Evolutionary conservation across 2,888 invertebrate species (phyloP).

Genomic region (Scaptomyza flava): DNA sequence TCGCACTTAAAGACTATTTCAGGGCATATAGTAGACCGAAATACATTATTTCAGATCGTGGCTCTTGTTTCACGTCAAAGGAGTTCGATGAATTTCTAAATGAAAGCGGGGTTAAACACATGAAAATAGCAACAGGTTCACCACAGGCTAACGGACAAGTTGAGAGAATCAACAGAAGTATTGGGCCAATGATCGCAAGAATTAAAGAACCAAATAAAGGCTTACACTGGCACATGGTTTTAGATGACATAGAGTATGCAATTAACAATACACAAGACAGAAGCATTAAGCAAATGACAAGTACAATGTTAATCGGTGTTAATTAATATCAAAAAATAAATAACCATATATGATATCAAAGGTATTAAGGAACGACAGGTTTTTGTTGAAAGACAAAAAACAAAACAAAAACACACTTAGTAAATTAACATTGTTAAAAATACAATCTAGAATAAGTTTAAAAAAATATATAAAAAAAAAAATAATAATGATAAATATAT

Average conservation of each 20-base stretch:
- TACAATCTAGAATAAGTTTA: too few species aligned
- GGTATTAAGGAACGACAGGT: background rate
- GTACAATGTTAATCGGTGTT: background rate
- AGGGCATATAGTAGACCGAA: background rate
- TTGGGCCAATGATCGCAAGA: background rate
- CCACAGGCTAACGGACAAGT: background rate
- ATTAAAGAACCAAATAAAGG: background rate
- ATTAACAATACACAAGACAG: background rate
- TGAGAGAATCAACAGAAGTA: background rate
- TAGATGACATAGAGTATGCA: background rate
- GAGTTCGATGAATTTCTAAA: too few species aligned
- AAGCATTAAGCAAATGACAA: background rate
- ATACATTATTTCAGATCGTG: background rate
- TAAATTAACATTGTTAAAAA: background rate
- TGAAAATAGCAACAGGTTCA: background rate
- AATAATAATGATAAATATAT: background rate
- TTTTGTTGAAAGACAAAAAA: background rate
- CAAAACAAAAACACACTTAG: too few species aligned
- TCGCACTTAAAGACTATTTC: too few species aligned
- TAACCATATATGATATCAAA: too few species aligned
- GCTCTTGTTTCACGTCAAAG: too few species aligned
- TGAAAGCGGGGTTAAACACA: too few species aligned
- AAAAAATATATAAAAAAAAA: too few species aligned
- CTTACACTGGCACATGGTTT: background rate
- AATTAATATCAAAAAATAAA: background rate